phyloP scores from a whole-genome alignment of 2,113 vertebrate genomes.

The Rousettus leschenaultii region DNA sequence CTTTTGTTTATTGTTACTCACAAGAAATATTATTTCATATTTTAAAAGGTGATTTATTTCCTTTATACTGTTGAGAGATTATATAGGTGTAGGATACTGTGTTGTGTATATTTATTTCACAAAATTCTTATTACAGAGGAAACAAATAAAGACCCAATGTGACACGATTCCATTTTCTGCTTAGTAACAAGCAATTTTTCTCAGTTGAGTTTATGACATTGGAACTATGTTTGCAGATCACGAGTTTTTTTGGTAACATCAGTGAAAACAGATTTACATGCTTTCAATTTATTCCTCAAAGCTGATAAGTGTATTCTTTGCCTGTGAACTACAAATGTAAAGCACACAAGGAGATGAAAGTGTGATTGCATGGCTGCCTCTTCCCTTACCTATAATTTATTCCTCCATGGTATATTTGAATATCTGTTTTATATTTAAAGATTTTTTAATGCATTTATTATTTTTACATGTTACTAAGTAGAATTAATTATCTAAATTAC shows the following conservation, averaged over 20 bases:
- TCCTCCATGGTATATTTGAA: background rate
- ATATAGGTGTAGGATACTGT: background rate
- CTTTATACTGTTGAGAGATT: background rate
- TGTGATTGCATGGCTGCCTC: background rate
- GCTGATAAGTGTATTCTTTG: background rate
- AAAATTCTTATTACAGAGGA: slow-evolving; percentile 15
- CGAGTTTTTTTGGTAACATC: background rate
- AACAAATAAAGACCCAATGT: slow-evolving; percentile 4
- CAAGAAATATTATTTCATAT: background rate
- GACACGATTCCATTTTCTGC: slow-evolving; percentile 20
- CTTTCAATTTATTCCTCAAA: slow-evolving; percentile 24
- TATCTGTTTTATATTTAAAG: slow-evolving; percentile 39
- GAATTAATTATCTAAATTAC: slow-evolving; percentile 31
- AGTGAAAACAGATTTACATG: background rate
- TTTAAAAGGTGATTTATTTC: background rate
- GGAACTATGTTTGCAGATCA: background rate
- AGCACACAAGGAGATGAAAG: slow-evolving; percentile 28
- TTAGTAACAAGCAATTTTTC: slow-evolving; percentile 19
- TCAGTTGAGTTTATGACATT: background rate
- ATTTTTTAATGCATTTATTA: slow-evolving; percentile 2
- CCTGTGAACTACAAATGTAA: background rate
- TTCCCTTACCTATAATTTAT: background rate
- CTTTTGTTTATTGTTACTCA: background rate
- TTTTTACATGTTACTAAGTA: slow-evolving; percentile 43
- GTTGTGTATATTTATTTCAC: background rate